Percentiles rank a stretch among this genome's conserved stretches.
Conservation (phyloP, 2,797 vertebrate genomes). For the Corythornis leucogaster region DNA sequence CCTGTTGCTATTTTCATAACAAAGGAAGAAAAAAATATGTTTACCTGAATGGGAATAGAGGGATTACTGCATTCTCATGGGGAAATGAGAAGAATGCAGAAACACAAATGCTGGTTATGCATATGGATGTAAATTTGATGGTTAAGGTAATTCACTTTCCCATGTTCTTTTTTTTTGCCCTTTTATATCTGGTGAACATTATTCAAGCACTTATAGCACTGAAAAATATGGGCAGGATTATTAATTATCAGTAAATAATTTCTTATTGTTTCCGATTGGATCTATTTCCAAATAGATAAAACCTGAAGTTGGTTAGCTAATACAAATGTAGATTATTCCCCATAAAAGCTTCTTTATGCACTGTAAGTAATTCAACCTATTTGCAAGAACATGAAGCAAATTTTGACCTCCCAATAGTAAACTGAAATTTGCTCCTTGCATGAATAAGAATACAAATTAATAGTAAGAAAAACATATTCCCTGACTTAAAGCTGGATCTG, state of each 20-base stretch:
- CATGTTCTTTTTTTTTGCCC: not conserved
- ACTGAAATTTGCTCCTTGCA: constrained; percentile 45
- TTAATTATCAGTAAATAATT: constrained; percentile 6
- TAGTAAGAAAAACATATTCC: constrained; percentile 46
- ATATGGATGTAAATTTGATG: constrained; percentile 50
- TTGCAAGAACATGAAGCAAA: constrained; percentile 18
- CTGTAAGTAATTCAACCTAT: constrained; percentile 11
- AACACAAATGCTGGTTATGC: constrained; percentile 27
- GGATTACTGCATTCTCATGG: constrained; percentile 40
- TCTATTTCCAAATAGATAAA: not conserved
- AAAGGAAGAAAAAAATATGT: not conserved
- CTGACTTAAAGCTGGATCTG: constrained; percentile 32
- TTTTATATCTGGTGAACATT: not conserved
- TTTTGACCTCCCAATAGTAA: constrained; percentile 47
- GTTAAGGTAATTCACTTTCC: constrained; percentile 39
- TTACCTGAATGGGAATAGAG: constrained; percentile 41
- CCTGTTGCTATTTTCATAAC: not conserved
- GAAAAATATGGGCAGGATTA: not conserved
- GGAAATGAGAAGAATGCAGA: constrained; percentile 13
- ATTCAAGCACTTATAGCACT: not conserved
- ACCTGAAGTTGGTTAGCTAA: not conserved
- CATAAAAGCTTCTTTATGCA: not conserved
- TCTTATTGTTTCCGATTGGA: not conserved
- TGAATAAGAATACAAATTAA: constrained; percentile 61
- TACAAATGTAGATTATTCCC: not conserved